Base-by-base conservation (phyloP, 1,140 invertebrate species). In the Aphelenchoides fujianensis region DNA sequence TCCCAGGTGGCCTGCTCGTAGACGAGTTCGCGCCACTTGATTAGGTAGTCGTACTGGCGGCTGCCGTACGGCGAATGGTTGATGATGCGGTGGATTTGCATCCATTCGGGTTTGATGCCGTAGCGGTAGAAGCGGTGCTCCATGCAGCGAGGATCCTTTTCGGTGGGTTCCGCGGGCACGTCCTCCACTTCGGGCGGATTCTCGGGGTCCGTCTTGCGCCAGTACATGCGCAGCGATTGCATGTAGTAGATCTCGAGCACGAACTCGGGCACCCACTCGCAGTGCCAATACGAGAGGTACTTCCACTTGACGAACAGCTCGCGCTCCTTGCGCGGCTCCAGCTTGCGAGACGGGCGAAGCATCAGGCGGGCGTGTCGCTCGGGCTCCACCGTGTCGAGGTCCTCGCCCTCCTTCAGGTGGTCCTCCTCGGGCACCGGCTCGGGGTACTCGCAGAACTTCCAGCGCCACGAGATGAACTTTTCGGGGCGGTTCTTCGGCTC, bases 1-100 rank as follows among this genome's bases (percentile, higher is more conserved):
- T 99, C 97, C 95, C 95, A 98, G 0, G 95, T 98, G 3, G 93
- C 91, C 84, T 93, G 91, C 85, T 98, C 95, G 82, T 99, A 99
- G 0, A 92, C 90, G n/a, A 99, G 85, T 82, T 99, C 97, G 37
- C 94, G 87, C 97, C 97, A 99, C 86, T 99, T 99, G 0, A 98
- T 92, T 63, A 98, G 87, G 87, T 95, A 99, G 77, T 92, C 87
- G 19, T 80, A 77, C 1, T 54, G 41, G 30, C 73, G 37, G 2
- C 37, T 55, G 5, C 78, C 80, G 23, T 63, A 23, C 41, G 12
- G 41, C 41, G 23, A 48, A 81, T 96, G 93, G 86, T 96, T 97
- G 55, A 96, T 92, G 16, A 97, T 91, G 57, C 94, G 89, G 82
- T 96, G 93, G 1, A 96, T 91, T 61, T 95, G 90, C 30, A 99